Conservation (phyloP, 2,888 invertebrate species). For the Lacanobia oleracea region DNA sequence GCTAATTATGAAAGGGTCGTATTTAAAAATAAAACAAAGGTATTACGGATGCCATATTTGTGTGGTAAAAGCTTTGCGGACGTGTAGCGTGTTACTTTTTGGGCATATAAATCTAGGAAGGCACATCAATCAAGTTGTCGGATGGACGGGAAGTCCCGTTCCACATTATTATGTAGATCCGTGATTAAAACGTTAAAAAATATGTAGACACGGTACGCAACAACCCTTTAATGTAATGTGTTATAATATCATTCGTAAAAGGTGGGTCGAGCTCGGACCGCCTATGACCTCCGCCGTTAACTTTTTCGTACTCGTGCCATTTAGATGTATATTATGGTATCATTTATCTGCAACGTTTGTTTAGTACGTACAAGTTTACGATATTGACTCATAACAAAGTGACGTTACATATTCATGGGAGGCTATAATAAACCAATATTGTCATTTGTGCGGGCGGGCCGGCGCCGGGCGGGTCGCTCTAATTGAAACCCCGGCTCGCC, state of each 20-base stretch:
- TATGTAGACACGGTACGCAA: constrained; percentile 84
- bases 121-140: constrained; percentile 90
- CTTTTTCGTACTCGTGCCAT: constrained; percentile 54
- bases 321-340: constrained; percentile 45
- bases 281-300: constrained; percentile 58
- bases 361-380: constrained; percentile 57
- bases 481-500: constrained; percentile 84
- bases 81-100: constrained; percentile 86
- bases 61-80: constrained; percentile 85
- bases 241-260: constrained; percentile 67
- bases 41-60: constrained; percentile 84
- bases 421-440: constrained; percentile 83
- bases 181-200: constrained; percentile 87
- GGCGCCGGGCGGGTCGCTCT: constrained; percentile 73
- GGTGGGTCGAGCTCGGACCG: constrained; percentile 58
- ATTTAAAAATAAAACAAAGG: constrained; percentile 90
- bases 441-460: constrained; percentile 75
- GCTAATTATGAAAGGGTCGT: constrained; percentile 89
- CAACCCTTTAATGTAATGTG: constrained; percentile 79
- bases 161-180: constrained; percentile 89
- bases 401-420: constrained; percentile 78
- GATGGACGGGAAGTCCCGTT: constrained; percentile 87
- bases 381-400: constrained; percentile 68
- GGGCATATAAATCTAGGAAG: constrained; percentile 88
- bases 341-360: constrained; percentile 56